phyloP scores from a whole-genome alignment of 37 sponge, comb jelly and placozoan genomes.

The Theonella swinhoei region DNA sequence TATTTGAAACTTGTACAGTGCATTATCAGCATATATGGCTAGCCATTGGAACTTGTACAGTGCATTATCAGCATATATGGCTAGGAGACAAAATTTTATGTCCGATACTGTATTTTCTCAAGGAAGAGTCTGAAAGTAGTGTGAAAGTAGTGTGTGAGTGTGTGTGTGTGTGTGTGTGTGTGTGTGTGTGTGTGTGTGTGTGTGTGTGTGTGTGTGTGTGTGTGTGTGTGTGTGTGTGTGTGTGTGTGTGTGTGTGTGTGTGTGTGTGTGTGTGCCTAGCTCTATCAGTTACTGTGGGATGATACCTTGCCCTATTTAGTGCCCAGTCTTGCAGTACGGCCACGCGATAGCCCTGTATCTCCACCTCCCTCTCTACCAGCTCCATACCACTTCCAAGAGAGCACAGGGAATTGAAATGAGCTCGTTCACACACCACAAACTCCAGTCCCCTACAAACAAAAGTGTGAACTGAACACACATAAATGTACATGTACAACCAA shows the following conservation, averaged over 20 bases:
- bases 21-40: not conserved
- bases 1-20: not conserved
- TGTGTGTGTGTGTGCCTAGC: not conserved
- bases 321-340: constrained; percentile 63
- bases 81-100: too few species aligned
- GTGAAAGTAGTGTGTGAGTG: too few species aligned
- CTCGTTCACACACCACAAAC: constrained; percentile 66
- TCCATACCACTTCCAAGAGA: constrained; percentile 17
- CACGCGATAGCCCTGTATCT: constrained; percentile 52
- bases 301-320: constrained; percentile 45
- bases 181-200: too few species aligned
- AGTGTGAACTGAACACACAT: not conserved
- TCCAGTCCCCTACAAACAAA: not conserved
- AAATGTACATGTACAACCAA: not conserved
- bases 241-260: too few species aligned
- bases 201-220: too few species aligned
- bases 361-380: constrained; percentile 14
- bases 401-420: constrained; percentile 23
- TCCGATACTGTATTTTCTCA: too few species aligned
- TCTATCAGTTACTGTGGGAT: not conserved
- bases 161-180: too few species aligned
- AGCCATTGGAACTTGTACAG: too few species aligned
- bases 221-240: too few species aligned
- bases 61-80: too few species aligned
- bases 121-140: too few species aligned